These are phyloP conservation scores for Pachypsylla venusta DNA, from an alignment of 1,140 invertebrate genomes.

Conservation along the genomic window DNA sequence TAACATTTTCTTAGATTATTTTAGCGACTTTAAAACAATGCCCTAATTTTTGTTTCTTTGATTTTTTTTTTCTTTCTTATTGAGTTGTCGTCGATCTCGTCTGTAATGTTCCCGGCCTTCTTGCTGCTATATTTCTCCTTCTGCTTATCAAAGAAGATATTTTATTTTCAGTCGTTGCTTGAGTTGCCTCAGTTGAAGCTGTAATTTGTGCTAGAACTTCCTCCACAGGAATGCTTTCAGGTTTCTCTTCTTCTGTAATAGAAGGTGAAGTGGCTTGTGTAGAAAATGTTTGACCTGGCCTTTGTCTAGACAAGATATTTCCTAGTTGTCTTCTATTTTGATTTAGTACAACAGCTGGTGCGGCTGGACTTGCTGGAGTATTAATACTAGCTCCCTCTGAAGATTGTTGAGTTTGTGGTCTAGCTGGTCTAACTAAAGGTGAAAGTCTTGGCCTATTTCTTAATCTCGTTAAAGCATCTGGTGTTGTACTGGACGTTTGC, in stretches of 20 bases:
- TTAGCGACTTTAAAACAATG: too few relatives aligned
- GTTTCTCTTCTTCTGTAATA: constrained; percentile 8
- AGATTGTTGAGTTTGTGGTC: background rate
- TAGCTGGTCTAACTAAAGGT: background rate
- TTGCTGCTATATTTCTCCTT: constrained; percentile 10
- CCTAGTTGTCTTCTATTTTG: constrained; percentile 10
- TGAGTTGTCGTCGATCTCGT: background rate
- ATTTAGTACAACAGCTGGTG: background rate
- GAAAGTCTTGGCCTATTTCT: constrained; percentile 20
- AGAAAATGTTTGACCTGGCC: constrained; percentile 14
- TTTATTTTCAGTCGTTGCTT: constrained; percentile 1
- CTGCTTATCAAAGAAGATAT: constrained; percentile 13
- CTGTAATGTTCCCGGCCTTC: constrained; percentile 16
- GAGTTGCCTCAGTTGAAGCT: background rate
- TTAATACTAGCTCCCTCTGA: background rate
- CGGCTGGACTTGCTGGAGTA: background rate
- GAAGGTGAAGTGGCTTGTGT: constrained; percentile 10
- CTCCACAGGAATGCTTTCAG: constrained; percentile 13
- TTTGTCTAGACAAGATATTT: constrained; percentile 14
- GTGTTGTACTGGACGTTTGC: background rate
- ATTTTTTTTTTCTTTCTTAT: too few relatives aligned
- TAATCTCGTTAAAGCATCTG: constrained; percentile 20
- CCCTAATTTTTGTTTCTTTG: too few relatives aligned
- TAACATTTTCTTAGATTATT: too few relatives aligned
- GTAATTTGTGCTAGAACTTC: constrained; percentile 11